Evolutionary conservation across 2,113 vertebrate genomes (phyloP).

Genomic region (Bostrychus sinensis): DNA sequence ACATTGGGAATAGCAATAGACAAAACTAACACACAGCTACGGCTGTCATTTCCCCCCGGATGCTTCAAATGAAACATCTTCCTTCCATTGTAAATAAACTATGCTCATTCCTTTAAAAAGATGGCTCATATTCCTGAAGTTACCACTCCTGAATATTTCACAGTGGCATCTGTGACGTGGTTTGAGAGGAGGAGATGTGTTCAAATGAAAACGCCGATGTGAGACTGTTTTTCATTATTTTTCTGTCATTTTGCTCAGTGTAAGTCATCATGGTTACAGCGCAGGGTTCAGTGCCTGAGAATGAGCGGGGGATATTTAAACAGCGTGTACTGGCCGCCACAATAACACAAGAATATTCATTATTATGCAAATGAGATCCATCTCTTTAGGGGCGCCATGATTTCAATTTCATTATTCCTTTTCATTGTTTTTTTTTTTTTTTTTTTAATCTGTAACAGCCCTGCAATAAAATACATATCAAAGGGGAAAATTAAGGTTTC

Average conservation of each 20-base stretch:
- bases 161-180: slow-evolving; percentile 57
- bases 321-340: slow-evolving; percentile 47
- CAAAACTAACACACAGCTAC: not conserved
- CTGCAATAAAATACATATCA: slow-evolving; percentile 45
- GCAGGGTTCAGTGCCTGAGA: slow-evolving; percentile 54
- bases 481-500: slow-evolving; percentile 44
- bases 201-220: slow-evolving; percentile 53
- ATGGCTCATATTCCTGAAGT: not conserved
- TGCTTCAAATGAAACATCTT: not conserved
- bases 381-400: slow-evolving; percentile 47
- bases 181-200: slow-evolving; percentile 63
- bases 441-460: slow-evolving; percentile 37
- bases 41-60: not conserved
- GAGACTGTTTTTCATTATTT: slow-evolving; percentile 66
- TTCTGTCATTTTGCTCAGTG: slow-evolving; percentile 52
- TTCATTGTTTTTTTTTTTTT: slow-evolving; percentile 41
- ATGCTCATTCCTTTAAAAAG: not conserved
- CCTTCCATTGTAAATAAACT: not conserved
- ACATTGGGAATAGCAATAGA: not conserved
- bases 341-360: slow-evolving; percentile 68
- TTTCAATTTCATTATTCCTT: slow-evolving; percentile 60
- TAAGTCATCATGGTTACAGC: slow-evolving; percentile 56
- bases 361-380: slow-evolving; percentile 70
- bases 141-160: slow-evolving; percentile 40
- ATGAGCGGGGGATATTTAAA: slow-evolving; percentile 53